Conservation (phyloP, 2,797 vertebrate species). For the Enoplosus armatus region DNA sequence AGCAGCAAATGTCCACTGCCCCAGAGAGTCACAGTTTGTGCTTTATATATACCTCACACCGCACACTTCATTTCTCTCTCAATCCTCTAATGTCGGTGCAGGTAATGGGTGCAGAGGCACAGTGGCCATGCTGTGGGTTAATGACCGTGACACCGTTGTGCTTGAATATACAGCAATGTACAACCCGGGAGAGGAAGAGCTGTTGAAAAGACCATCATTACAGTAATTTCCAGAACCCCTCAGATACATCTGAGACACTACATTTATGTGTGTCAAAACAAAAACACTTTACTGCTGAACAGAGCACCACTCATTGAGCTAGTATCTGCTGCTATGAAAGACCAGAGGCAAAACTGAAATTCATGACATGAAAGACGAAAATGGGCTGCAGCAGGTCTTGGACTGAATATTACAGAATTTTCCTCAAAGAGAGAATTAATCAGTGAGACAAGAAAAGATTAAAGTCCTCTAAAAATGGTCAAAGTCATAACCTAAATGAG, state of each 20-base stretch:
- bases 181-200: conserved; percentile 21
- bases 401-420: conserved; percentile 38
- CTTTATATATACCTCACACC: conserved; percentile 56
- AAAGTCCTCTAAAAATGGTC: conserved; percentile 73
- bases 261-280: conserved; percentile 50
- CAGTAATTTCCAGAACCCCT: conserved; percentile 42
- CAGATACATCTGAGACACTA: conserved; percentile 28
- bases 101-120: conserved; percentile 65
- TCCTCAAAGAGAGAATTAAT: conserved; percentile 39
- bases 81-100: conserved; percentile 51
- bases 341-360: conserved; percentile 7
- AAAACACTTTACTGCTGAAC: conserved; percentile 41
- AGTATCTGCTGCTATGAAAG: background rate
- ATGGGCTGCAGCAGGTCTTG: conserved; percentile 8
- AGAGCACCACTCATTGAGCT: conserved; percentile 6
- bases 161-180: conserved; percentile 55
- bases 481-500: conserved; percentile 76
- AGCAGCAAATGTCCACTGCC: conserved; percentile 65
- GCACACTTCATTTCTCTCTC: conserved; percentile 67
- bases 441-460: conserved; percentile 53
- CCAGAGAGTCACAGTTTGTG: conserved; percentile 68
- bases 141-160: conserved; percentile 67
- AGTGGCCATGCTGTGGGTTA: conserved; percentile 69
- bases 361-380: conserved; percentile 30
- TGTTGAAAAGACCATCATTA: conserved; percentile 56